Percentiles rank a stretch among this genome's conserved stretches.
Conservation (phyloP, 2,797 vertebrate species). For the Babyrousa celebensis region DNA sequence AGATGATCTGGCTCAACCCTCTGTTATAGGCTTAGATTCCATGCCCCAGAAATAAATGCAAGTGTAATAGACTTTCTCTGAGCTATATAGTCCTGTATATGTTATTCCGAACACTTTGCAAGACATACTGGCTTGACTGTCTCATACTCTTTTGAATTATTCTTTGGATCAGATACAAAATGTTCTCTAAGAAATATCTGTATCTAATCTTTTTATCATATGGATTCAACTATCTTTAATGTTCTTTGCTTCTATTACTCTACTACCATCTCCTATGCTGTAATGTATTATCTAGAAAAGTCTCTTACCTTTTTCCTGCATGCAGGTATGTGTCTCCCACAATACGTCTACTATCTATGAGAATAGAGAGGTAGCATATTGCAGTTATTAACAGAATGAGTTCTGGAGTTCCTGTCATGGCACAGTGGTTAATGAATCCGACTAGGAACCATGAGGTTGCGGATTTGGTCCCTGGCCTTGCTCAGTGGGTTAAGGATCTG, state of each 20-base stretch:
- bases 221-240: constrained; percentile 41
- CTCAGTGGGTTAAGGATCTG: too few species aligned
- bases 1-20: background rate
- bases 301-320: background rate
- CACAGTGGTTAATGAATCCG: too few species aligned
- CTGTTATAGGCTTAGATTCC: background rate
- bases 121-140: background rate
- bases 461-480: too few species aligned
- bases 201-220: background rate
- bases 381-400: background rate
- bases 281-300: background rate
- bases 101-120: background rate
- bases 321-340: background rate
- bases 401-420: background rate
- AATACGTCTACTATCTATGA: background rate
- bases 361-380: background rate
- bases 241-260: background rate
- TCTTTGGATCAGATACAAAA: background rate
- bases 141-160: background rate
- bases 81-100: background rate
- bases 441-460: too few species aligned
- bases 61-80: background rate
- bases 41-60: background rate
- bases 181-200: background rate
- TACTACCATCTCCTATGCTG: background rate